These are phyloP conservation scores for Netelia inedita DNA, from an alignment of 2,888 invertebrate genomes.

Conservation along the genomic window DNA sequence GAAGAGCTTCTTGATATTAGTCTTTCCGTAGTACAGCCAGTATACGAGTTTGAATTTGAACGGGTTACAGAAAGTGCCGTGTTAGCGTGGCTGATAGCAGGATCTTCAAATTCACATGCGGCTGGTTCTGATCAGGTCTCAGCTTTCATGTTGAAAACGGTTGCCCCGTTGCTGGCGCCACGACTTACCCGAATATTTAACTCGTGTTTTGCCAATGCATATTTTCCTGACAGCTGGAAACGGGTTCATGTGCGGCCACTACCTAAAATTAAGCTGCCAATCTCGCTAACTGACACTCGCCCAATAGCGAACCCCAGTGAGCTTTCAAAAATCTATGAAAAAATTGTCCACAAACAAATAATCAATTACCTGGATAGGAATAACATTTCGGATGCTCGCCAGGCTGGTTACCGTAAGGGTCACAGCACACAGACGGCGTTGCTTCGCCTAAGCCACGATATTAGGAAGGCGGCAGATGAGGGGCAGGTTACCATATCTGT, in stretches of 20 bases:
- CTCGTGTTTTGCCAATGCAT: background rate
- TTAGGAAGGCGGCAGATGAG: background rate
- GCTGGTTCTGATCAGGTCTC: background rate
- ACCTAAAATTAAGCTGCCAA: background rate
- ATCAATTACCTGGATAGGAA: background rate
- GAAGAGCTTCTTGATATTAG: background rate
- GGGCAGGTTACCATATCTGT: slow-evolving; percentile 22
- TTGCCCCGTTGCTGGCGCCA: too few relatives aligned
- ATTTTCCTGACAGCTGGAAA: background rate
- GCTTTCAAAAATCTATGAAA: too few relatives aligned
- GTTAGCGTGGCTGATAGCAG: too few relatives aligned
- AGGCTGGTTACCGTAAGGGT: background rate
- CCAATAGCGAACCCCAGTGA: slow-evolving; percentile 37
- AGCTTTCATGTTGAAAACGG: background rate
- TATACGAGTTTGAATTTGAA: background rate
- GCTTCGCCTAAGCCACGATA: slow-evolving; percentile 7
- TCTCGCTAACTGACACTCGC: slow-evolving; percentile 10
- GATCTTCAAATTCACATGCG: background rate
- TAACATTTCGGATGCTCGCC: background rate
- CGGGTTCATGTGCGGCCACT: background rate
- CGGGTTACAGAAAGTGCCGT: too few relatives aligned
- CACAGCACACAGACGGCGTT: slow-evolving; percentile 14
- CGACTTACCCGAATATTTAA: background rate
- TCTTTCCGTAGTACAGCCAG: too few relatives aligned
- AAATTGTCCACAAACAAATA: slow-evolving; percentile 8